These are phyloP conservation scores for Sylvilagus floridanus DNA, from an alignment of 2,797 vertebrate species.

Conservation along the genomic window DNA sequence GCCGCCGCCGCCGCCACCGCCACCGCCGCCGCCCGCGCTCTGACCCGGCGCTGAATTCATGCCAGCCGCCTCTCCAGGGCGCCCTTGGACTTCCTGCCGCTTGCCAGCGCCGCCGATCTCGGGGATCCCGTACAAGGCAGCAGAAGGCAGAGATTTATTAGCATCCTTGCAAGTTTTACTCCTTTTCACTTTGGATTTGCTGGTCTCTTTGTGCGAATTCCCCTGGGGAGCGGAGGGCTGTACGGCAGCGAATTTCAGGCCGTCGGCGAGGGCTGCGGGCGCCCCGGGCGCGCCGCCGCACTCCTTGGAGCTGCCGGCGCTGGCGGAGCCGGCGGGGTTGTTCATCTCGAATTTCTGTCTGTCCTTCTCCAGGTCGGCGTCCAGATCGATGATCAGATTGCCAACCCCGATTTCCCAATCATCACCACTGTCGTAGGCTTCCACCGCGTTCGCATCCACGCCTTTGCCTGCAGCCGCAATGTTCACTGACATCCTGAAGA, in stretches of 20 bases:
- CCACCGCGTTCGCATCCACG: constrained; percentile 92
- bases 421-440: constrained; percentile 94
- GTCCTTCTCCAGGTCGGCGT: constrained; percentile 96
- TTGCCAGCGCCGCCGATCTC: constrained; percentile 92
- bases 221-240: constrained; percentile 92
- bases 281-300: constrained; percentile 92
- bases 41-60: constrained; percentile 93
- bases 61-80: constrained; percentile 92
- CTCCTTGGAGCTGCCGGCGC: constrained; percentile 90
- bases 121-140: constrained; percentile 92
- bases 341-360: constrained; percentile 96
- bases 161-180: constrained; percentile 94
- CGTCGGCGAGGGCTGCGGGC: constrained; percentile 91
- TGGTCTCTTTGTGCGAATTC: constrained; percentile 94
- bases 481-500: constrained; percentile 95
- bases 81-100: constrained; percentile 94
- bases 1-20: constrained; percentile 87
- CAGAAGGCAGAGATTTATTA: constrained; percentile 92
- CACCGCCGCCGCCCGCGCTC: constrained; percentile 88
- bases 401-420: constrained; percentile 95
- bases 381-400: constrained; percentile 96
- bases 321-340: constrained; percentile 90
- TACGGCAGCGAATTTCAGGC: constrained; percentile 93
- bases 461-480: constrained; percentile 92
- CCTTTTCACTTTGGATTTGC: constrained; percentile 96